Percentiles rank a stretch among this genome's conserved stretches.
Evolutionary conservation across 2,797 vertebrate genomes (phyloP).

Genomic region (Mionectes olivaceus): DNA sequence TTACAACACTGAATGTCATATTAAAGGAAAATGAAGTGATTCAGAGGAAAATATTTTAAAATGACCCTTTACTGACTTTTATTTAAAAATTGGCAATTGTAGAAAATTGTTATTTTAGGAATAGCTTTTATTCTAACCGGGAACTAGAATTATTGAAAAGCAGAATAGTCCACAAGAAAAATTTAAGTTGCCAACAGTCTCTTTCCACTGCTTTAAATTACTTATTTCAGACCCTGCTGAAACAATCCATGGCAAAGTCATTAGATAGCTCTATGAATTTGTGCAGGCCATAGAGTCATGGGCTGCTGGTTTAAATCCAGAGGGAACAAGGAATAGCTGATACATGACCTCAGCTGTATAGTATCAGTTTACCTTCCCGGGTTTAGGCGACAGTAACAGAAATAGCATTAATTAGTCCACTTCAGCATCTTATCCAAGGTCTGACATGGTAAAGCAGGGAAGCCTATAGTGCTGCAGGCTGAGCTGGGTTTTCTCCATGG

Average conservation of each 20-base stretch:
- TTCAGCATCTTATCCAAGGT: not conserved
- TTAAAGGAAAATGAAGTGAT: not conserved
- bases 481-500: not conserved
- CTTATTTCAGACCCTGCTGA: not conserved
- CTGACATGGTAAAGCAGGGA: not conserved
- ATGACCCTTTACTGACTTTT: not conserved
- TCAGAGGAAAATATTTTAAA: not conserved
- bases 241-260: not conserved
- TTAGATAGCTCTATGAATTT: not conserved
- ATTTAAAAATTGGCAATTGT: not conserved
- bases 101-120: not conserved
- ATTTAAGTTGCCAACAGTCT: not conserved
- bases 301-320: not conserved
- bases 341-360: not conserved
- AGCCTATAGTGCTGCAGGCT: not conserved
- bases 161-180: not conserved
- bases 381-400: not conserved
- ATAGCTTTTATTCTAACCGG: not conserved
- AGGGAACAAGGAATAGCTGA: not conserved
- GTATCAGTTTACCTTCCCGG: not conserved
- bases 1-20: not conserved
- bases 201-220: not conserved
- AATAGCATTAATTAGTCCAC: not conserved
- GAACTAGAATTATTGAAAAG: not conserved
- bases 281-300: not conserved